Percentiles rank a stretch among this genome's conserved stretches.
Conservation (phyloP, 1,140 invertebrate species). For the Aphelenchoides besseyi region DNA sequence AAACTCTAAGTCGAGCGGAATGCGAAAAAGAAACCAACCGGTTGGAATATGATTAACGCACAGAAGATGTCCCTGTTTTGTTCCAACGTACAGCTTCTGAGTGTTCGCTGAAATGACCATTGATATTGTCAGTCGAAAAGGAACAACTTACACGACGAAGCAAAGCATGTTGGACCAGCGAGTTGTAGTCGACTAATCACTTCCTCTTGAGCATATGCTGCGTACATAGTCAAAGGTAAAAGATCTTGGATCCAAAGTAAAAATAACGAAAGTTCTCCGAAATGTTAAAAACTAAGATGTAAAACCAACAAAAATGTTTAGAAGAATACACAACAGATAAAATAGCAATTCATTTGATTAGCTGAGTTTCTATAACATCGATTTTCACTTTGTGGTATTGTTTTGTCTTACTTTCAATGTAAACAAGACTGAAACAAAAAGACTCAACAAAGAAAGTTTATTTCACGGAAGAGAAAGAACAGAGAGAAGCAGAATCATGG, state of each 20-base stretch:
- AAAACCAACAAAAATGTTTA: not conserved
- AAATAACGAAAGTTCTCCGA: not conserved
- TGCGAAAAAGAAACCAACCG: conserved; percentile 21
- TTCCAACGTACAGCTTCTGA: conserved; percentile 45
- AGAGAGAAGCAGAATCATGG: no score
- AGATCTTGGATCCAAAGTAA: no score
- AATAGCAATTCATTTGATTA: not conserved
- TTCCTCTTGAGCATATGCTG: conserved; percentile 42
- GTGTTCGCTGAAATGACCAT: conserved; percentile 38
- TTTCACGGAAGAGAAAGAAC: no score
- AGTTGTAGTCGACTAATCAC: conserved; percentile 43
- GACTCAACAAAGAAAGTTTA: no score
- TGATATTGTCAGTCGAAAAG: not conserved
- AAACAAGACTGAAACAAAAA: no score
- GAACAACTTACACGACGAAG: conserved; percentile 33
- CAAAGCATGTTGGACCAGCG: conserved; percentile 44
- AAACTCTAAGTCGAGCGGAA: conserved; percentile 11
- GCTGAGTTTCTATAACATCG: not conserved
- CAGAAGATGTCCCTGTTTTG: conserved; percentile 42
- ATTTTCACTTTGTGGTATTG: not conserved
- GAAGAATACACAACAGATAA: not conserved
- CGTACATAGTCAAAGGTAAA: conserved; percentile 30
- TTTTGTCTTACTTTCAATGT: not conserved
- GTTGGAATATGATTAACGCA: conserved; percentile 29
- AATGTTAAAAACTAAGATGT: not conserved